Base-by-base conservation (phyloP, 2,888 invertebrate species). In the Hyalella azteca region DNA sequence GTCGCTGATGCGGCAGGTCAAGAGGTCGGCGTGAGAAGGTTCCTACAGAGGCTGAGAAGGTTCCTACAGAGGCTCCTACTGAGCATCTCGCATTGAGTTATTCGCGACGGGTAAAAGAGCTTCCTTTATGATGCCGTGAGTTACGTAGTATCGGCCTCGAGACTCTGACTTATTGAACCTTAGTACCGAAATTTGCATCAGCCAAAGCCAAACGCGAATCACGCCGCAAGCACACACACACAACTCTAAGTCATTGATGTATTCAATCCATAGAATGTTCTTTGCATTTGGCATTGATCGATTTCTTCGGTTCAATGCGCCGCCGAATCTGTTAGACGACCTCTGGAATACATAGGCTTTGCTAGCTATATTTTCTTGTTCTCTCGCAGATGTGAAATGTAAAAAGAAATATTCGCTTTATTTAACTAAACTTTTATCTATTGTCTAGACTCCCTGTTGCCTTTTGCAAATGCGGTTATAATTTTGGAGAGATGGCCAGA, bases 1-100 rank as follows among this genome's bases (percentile, higher is more conserved):
- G 45, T 15, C 15, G 45, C 66, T 32, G 66, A 32, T 66, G 66
- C 39, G 7, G 66, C 32, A 19, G 66, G 66, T 66, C 66, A 29
- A 32, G 19, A 66, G 66, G 66, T 66, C 66, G 36, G 13, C 36
- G n/a, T 32, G 66, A 66, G 66, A 66, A 66, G 66, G 32, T 66
- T 39, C 66, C 36, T 66, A 66, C 66, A 66, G 66, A 66, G 66
- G 66, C 66, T 66, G 66, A 66, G 66, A 66, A 66, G 66, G 32
- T 66, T 39, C 66, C 36, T 66, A 66, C 66, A 66, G 66, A 66
- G 66, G 66, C 66, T 66, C 66, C 66, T 66, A 66, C 66, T n/a
- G 66, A 66, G 66, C 66, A 29, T 29, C 19, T n/a, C 19, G 36
- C 66, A 32, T 26, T 66, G 66, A 66, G 36, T 66, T 66, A 66